Evolutionary conservation across 2,888 invertebrate genomes (phyloP).

Genomic region (Apotomis turbidana): DNA sequence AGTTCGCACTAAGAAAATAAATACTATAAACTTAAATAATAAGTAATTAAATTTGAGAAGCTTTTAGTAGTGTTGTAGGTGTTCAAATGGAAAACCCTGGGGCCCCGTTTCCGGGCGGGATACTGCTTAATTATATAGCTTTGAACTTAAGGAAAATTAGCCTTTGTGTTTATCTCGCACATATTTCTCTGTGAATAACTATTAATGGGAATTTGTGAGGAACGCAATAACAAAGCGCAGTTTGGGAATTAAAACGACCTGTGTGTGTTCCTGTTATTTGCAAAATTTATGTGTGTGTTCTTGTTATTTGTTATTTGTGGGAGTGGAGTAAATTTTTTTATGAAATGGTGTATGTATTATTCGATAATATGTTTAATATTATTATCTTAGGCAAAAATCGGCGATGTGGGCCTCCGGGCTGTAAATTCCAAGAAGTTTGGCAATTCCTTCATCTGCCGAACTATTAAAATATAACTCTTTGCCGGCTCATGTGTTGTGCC

Average conservation of each 20-base stretch:
- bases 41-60: constrained; percentile 32
- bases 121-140: constrained; percentile 41
- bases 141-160: constrained; percentile 33
- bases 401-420: no score
- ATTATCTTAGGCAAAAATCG: no score
- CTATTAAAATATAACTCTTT: no score
- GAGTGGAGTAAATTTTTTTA: no score
- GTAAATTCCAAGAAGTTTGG: no score
- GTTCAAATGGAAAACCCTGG: constrained; percentile 36
- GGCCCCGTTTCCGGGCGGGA: constrained; percentile 34
- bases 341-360: no score
- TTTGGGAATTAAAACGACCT: background rate
- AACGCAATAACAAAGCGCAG: constrained; percentile 18
- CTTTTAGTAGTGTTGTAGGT: constrained; percentile 39
- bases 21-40: constrained; percentile 34
- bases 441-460: no score
- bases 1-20: constrained; percentile 20
- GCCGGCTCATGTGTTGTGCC: no score
- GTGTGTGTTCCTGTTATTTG: background rate
- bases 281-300: no score
- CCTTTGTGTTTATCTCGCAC: constrained; percentile 32
- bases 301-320: no score
- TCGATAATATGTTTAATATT: no score
- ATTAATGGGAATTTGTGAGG: constrained; percentile 31
- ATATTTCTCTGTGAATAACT: constrained; percentile 29